Evolutionary conservation across 64 coral and sea anemone species (phyloP).

Genomic region (Montipora capricornis): DNA sequence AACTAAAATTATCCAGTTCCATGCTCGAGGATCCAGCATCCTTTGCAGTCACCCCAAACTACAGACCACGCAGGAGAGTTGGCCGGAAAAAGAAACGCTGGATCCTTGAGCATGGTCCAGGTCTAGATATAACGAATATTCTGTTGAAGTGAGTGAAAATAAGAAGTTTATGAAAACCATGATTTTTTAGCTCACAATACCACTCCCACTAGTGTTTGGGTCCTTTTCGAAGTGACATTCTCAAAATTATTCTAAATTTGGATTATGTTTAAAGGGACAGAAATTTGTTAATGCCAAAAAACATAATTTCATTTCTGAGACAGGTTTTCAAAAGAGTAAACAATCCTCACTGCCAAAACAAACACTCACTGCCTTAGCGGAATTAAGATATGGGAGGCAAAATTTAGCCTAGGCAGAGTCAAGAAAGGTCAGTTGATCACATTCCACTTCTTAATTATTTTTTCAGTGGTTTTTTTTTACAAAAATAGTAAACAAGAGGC

Average conservation of each 20-base stretch:
- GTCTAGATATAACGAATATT: constrained; percentile 68
- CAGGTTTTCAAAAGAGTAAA: constrained; percentile 50
- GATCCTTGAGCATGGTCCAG: constrained; percentile 70
- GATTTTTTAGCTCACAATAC: constrained; percentile 72
- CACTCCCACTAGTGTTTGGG: constrained; percentile 67
- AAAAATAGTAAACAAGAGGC: constrained; percentile 61
- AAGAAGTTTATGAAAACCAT: constrained; percentile 68
- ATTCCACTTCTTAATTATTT: constrained; percentile 7
- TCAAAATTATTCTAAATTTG: constrained; percentile 71
- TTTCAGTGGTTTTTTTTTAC: constrained; percentile 6
- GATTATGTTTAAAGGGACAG: constrained; percentile 40
- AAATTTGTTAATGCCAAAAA: constrained; percentile 64
- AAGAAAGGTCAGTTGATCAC: constrained; percentile 54
- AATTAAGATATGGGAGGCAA: background rate
- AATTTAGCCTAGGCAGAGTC: constrained; percentile 18
- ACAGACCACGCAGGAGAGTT: constrained; percentile 43
- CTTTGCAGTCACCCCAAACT: constrained; percentile 53
- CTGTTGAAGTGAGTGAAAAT: constrained; percentile 72
- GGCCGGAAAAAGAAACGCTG: constrained; percentile 67
- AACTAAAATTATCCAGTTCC: constrained; percentile 69
- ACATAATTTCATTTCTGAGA: constrained; percentile 57
- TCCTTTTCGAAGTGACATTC: constrained; percentile 66
- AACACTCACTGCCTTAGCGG: background rate
- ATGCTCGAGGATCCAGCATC: constrained; percentile 65
- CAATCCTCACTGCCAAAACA: background rate